These are phyloP conservation scores for Sphaeridia pumilis DNA, from an alignment of 2,888 invertebrate species.

Conservation along the genomic window DNA sequence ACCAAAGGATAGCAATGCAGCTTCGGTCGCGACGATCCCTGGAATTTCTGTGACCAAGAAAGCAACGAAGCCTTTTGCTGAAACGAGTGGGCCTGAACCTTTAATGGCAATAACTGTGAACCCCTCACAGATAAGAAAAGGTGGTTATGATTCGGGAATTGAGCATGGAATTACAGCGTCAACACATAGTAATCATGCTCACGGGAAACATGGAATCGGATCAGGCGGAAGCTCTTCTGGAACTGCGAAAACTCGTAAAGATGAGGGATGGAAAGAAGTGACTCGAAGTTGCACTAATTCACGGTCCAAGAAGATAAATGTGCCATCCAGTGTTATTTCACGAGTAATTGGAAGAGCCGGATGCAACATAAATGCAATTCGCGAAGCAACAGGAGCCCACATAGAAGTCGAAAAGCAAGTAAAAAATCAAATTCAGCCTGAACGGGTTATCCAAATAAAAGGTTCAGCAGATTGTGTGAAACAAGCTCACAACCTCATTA, in stretches of 20 bases:
- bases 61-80: no score
- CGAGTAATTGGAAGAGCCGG: slow-evolving; percentile 92
- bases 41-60: no score
- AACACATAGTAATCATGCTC: slow-evolving; percentile 7
- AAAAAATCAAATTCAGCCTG: slow-evolving; percentile 68
- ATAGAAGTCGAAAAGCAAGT: slow-evolving; percentile 97
- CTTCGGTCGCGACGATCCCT: neutral
- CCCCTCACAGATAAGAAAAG: slow-evolving; percentile 20
- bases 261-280: slow-evolving; percentile 97
- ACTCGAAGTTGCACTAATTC: slow-evolving; percentile 34
- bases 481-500: slow-evolving; percentile 81
- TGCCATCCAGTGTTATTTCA: slow-evolving; percentile 88
- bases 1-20: neutral
- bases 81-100: slow-evolving; percentile 26
- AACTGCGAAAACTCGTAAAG: slow-evolving; percentile 42
- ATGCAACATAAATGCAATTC: slow-evolving; percentile 94
- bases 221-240: neutral
- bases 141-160: slow-evolving; percentile 1
- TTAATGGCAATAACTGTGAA: slow-evolving; percentile 34
- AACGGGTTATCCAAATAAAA: slow-evolving; percentile 88
- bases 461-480: slow-evolving; percentile 84
- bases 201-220: slow-evolving; percentile 1
- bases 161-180: neutral
- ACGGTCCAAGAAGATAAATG: slow-evolving; percentile 71
- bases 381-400: slow-evolving; percentile 91